These are phyloP conservation scores for Bibio marci DNA, from an alignment of 2,888 invertebrate genomes.

Conservation along the genomic window DNA sequence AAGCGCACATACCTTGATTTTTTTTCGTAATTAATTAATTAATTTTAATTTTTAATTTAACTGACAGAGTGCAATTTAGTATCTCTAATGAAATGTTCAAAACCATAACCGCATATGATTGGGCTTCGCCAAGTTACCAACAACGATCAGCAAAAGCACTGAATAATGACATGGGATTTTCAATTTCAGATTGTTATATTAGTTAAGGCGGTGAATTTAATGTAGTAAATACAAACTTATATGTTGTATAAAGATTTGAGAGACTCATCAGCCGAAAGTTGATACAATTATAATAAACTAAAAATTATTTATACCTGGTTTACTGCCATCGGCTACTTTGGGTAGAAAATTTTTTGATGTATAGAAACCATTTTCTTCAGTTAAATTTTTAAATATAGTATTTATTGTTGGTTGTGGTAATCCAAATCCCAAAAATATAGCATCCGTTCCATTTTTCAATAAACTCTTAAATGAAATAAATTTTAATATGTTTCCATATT, in stretches of 20 bases:
- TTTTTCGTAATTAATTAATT: slow-evolving; percentile 4
- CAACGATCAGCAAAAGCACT: too few species aligned
- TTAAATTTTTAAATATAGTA: slow-evolving; percentile 59
- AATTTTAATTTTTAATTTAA: background rate
- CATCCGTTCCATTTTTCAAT: slow-evolving; percentile 47
- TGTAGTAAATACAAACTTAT: too few species aligned
- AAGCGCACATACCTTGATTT: slow-evolving; percentile 65
- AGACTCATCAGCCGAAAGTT: background rate
- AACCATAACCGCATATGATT: too few species aligned
- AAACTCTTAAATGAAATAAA: slow-evolving; percentile 34
- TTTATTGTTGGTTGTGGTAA: slow-evolving; percentile 76
- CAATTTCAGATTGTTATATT: too few species aligned
- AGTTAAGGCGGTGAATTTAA: too few species aligned
- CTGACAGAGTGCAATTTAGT: too few species aligned
- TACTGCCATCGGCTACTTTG: slow-evolving; percentile 71
- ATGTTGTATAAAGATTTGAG: too few species aligned
- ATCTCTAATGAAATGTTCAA: too few species aligned
- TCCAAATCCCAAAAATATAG: slow-evolving; percentile 75
- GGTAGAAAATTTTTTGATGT: slow-evolving; percentile 93
- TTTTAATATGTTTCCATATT: slow-evolving; percentile 16
- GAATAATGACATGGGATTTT: too few species aligned
- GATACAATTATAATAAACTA: background rate
- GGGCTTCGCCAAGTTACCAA: too few species aligned
- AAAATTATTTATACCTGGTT: slow-evolving; percentile 45
- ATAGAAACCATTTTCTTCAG: slow-evolving; percentile 70